Evolutionary conservation across 1,140 invertebrate genomes (phyloP).

Genomic region (Lordiphosa stackelbergi): DNA sequence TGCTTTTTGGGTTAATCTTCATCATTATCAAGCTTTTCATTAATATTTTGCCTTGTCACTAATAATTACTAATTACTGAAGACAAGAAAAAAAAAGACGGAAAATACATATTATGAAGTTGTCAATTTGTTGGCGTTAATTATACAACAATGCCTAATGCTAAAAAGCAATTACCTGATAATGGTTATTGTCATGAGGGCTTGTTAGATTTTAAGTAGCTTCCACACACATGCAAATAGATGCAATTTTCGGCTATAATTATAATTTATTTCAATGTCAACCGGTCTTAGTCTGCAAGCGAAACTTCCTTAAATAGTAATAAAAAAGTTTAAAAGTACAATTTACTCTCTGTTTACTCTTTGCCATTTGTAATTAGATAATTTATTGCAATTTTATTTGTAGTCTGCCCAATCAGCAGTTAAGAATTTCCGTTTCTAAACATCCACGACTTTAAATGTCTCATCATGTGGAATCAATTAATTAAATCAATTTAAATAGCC

Average conservation of each 20-base stretch:
- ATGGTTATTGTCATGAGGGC: conserved; percentile 37
- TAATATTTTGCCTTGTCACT: conserved; percentile 54
- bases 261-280: neutral
- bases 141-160: conserved; percentile 46
- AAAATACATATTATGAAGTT: conserved; percentile 25
- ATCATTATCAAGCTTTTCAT: neutral
- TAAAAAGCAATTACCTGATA: conserved; percentile 34
- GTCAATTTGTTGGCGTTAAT: conserved; percentile 59
- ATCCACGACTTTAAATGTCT: conserved; percentile 11
- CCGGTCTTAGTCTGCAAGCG: too few species aligned
- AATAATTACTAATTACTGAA: conserved; percentile 57
- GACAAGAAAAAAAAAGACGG: conserved; percentile 14
- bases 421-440: conserved; percentile 10
- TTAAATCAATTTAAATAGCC: conserved; percentile 10
- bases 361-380: conserved; percentile 3
- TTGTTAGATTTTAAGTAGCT: conserved; percentile 46
- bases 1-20: conserved; percentile 29
- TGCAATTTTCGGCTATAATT: conserved; percentile 5
- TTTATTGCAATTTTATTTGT: neutral
- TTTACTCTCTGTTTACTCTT: conserved; percentile 5
- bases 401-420: conserved; percentile 1
- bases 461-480: conserved; percentile 11
- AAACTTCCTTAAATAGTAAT: too few species aligned
- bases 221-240: conserved; percentile 11
- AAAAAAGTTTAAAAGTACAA: neutral